Evolutionary conservation across 2,113 vertebrate genomes (phyloP).

Genomic region (Lophius piscatorius): DNA sequence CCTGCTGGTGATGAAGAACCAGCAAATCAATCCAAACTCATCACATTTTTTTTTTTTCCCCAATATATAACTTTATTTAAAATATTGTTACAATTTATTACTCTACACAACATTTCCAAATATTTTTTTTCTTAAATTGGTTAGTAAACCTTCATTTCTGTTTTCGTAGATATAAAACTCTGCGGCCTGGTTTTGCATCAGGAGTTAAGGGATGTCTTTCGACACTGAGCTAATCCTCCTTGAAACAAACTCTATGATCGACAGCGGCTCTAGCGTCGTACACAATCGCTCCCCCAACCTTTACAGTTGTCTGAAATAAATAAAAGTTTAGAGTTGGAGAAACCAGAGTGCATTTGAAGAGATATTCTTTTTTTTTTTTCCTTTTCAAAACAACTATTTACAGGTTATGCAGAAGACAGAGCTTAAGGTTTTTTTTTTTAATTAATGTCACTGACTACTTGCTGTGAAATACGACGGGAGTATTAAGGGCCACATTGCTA

Average conservation of each 20-base stretch:
- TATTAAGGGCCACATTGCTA: too few species aligned
- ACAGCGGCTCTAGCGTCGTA: conserved; percentile 31
- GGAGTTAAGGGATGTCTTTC: conserved; percentile 47
- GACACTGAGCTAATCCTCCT: conserved; percentile 30
- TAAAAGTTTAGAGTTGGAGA: conserved; percentile 72
- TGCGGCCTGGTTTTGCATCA: conserved; percentile 49
- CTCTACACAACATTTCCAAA: conserved; percentile 80
- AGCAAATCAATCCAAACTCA: conserved; percentile 8
- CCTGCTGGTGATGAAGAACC: conserved; percentile 10
- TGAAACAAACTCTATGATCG: conserved; percentile 39
- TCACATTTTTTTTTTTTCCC: conserved; percentile 26
- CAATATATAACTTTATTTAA: conserved; percentile 85
- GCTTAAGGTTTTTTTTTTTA: conserved; percentile 49
- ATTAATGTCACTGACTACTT: conserved; percentile 31
- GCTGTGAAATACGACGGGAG: too few species aligned
- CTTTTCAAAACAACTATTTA: conserved; percentile 72
- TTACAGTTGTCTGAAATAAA: conserved; percentile 73
- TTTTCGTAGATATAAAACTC: conserved; percentile 77
- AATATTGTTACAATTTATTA: conserved; percentile 84
- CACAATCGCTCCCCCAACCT: conserved; percentile 54
- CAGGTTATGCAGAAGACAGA: conserved; percentile 64
- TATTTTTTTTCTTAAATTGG: conserved; percentile 64
- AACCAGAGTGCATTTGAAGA: conserved; percentile 73
- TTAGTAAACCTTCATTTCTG: conserved; percentile 76
- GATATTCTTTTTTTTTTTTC: conserved; percentile 57